Conservation (phyloP, 1,140 invertebrate species). For the Chrysoperla carnea region DNA sequence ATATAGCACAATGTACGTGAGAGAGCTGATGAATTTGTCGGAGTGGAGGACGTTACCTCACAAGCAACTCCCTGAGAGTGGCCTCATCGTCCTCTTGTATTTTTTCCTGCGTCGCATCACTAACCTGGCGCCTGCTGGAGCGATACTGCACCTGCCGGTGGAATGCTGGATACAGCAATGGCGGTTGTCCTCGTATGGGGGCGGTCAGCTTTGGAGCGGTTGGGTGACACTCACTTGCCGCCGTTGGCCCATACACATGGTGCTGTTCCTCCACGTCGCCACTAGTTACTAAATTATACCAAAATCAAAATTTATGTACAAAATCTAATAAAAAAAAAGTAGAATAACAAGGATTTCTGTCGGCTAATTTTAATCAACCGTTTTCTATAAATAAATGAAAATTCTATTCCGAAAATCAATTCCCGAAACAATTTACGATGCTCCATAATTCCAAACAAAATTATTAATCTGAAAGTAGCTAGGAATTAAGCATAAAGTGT, state of each 20-base stretch:
- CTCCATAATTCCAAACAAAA: no score
- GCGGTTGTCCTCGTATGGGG: slow-evolving; percentile 8
- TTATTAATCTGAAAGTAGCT: no score
- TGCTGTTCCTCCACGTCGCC: slow-evolving; percentile 24
- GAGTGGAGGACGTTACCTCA: slow-evolving; percentile 43
- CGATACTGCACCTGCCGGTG: slow-evolving; percentile 10
- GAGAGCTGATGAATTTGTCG: background rate
- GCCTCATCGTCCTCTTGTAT: slow-evolving; percentile 62
- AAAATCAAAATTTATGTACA: slow-evolving; percentile 1
- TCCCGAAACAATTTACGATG: no score
- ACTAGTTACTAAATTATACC: slow-evolving; percentile 5
- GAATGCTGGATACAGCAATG: slow-evolving; percentile 1
- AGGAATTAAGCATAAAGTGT: no score
- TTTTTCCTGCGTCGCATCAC: slow-evolving; percentile 25
- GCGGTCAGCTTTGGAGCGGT: slow-evolving; percentile 20
- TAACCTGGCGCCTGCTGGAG: slow-evolving; percentile 8
- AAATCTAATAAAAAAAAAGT: no score
- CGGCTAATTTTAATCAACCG: no score
- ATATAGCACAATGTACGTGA: no score
- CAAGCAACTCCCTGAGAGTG: slow-evolving; percentile 69
- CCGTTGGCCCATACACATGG: slow-evolving; percentile 14
- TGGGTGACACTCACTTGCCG: slow-evolving; percentile 6
- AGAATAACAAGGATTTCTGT: no score
- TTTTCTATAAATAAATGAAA: no score
- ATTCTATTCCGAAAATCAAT: no score